Evolutionary conservation across 2,888 invertebrate species (phyloP).

Genomic region (Stegana nigrithorax): DNA sequence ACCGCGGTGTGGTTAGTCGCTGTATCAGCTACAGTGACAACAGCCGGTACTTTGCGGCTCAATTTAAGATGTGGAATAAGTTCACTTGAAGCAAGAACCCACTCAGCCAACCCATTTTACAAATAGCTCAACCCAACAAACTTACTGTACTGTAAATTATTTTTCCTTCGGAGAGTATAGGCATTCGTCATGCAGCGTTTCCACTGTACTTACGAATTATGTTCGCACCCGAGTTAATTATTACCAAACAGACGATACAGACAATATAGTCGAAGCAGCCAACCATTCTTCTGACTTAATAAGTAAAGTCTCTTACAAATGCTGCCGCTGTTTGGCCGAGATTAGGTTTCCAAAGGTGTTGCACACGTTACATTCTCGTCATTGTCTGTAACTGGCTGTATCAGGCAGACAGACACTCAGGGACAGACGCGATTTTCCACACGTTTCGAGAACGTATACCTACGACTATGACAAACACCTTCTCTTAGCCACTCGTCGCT

Average conservation of each 20-base stretch:
- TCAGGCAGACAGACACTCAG: slow-evolving; percentile 2
- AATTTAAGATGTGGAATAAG: too few relatives aligned
- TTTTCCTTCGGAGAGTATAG: too few relatives aligned
- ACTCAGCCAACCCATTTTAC: too few relatives aligned
- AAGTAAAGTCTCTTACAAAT: slow-evolving; percentile 7
- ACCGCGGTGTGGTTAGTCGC: too few relatives aligned
- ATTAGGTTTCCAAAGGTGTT: slow-evolving; percentile 29
- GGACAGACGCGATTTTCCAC: slow-evolving; percentile 15
- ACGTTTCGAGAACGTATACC: slow-evolving; percentile 3
- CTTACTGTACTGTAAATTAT: too few relatives aligned
- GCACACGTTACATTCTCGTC: slow-evolving; percentile 39
- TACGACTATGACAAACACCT: slow-evolving; percentile 38
- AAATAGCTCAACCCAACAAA: too few relatives aligned
- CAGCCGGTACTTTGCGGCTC: too few relatives aligned
- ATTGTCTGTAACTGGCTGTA: too few relatives aligned
- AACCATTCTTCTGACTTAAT: slow-evolving; percentile 5
- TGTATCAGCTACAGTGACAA: too few relatives aligned
- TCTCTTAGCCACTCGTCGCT: slow-evolving; percentile 46
- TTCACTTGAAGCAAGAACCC: too few relatives aligned
- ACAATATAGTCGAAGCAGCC: not conserved
- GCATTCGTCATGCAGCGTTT: too few relatives aligned
- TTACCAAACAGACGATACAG: slow-evolving; percentile 8
- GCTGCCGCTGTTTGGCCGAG: slow-evolving; percentile 25
- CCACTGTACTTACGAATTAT: too few relatives aligned
- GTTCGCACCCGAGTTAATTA: slow-evolving; percentile 19